A percentile compares a stretch with the other conserved stretches of the same genome.
Evolutionary conservation across 2,888 invertebrate species (phyloP).

Genomic region (Spisula solida): DNA sequence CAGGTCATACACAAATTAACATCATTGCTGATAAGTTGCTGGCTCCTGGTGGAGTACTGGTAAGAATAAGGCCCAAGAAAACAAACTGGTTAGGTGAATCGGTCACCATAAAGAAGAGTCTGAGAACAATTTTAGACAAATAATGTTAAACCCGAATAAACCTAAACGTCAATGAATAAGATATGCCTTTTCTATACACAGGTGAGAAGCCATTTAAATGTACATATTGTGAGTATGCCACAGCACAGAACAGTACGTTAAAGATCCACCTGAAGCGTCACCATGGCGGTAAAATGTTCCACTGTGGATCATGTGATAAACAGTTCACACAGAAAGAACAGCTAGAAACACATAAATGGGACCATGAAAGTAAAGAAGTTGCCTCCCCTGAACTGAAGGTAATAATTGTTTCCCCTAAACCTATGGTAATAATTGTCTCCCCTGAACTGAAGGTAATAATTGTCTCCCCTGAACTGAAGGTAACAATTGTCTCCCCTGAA

Average conservation of each 20-base stretch:
- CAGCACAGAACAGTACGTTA: slow-evolving; percentile 87
- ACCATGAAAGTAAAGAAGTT: slow-evolving; percentile 43
- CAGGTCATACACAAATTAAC: too few species aligned
- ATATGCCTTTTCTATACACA: slow-evolving; percentile 49
- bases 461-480: too few species aligned
- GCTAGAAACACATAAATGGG: slow-evolving; percentile 69
- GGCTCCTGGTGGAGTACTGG: too few species aligned
- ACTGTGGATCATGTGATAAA: slow-evolving; percentile 73
- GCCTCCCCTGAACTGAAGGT: slow-evolving; percentile 35
- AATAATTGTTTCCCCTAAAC: too few species aligned
- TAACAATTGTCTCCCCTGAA: too few species aligned
- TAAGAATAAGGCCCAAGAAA: too few species aligned
- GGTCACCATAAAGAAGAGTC: too few species aligned
- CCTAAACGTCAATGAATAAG: neutral
- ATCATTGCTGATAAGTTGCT: too few species aligned
- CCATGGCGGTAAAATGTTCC: slow-evolving; percentile 79
- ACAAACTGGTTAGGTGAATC: too few species aligned
- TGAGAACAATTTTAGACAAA: too few species aligned
- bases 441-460: too few species aligned
- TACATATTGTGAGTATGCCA: slow-evolving; percentile 87
- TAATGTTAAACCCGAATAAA: too few species aligned
- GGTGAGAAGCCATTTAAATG: slow-evolving; percentile 88
- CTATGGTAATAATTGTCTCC: neutral
- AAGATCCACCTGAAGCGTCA: slow-evolving; percentile 87
- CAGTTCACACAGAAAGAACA: slow-evolving; percentile 72